Evolutionary conservation across 2,888 invertebrate genomes (phyloP).

Genomic region (Phragmatobia fuliginosa): DNA sequence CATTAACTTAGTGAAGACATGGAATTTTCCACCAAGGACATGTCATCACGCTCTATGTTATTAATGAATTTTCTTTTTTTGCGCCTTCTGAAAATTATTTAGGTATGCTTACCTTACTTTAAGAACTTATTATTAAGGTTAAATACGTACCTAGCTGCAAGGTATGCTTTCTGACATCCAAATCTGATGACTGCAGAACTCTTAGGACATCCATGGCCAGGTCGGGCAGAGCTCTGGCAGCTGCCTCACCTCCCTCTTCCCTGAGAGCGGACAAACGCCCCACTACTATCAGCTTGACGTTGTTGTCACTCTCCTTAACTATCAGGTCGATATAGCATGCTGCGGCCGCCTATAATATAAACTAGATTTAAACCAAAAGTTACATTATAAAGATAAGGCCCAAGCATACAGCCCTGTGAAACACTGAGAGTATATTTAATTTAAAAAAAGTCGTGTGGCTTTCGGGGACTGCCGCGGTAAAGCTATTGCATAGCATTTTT

Average conservation of each 20-base stretch:
- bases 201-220: constrained; percentile 99
- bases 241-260: constrained; percentile 93
- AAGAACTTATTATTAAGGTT: no score
- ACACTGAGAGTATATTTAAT: no score
- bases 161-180: constrained; percentile 97
- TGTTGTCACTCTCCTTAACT: constrained; percentile 99
- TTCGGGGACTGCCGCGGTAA: no score
- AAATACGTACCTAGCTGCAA: constrained; percentile 87
- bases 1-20: no score
- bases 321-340: constrained; percentile 99
- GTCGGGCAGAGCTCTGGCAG: constrained; percentile 93
- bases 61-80: no score
- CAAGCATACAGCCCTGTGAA: neutral
- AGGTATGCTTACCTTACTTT: no score
- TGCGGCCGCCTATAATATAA: constrained; percentile 92
- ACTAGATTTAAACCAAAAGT: no score
- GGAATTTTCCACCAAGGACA: no score
- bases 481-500: no score
- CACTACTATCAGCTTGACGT: constrained; percentile 99
- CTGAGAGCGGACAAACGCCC: constrained; percentile 96
- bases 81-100: no score
- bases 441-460: no score
- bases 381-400: neutral
- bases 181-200: constrained; percentile 96
- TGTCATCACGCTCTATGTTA: no score